Evolutionary conservation across 2,888 invertebrate species (phyloP).

Genomic region (Pterostichus niger): DNA sequence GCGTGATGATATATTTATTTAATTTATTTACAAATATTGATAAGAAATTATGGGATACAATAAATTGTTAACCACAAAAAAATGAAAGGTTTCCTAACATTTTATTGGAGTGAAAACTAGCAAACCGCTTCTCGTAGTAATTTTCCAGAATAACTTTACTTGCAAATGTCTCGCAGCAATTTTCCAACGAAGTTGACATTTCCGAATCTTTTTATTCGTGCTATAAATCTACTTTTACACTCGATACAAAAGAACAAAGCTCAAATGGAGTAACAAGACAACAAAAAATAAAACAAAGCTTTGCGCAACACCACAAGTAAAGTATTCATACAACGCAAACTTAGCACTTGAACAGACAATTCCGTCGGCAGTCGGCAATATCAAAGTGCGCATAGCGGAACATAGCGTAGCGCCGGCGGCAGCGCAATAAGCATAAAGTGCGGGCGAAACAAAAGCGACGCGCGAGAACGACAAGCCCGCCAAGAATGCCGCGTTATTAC

Average conservation of each 20-base stretch:
- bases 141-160: not conserved
- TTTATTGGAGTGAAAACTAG: too few relatives aligned
- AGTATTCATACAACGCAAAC: conserved; percentile 67
- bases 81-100: too few relatives aligned
- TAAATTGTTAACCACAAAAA: too few relatives aligned
- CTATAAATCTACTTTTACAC: conserved; percentile 56
- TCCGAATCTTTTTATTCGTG: conserved; percentile 30
- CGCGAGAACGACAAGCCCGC: conserved; percentile 62
- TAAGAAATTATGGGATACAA: too few relatives aligned
- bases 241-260: conserved; percentile 44
- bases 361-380: conserved; percentile 61
- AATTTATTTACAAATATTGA: too few relatives aligned
- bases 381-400: conserved; percentile 26
- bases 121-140: not conserved
- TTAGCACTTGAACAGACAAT: conserved; percentile 67
- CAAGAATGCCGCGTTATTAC: conserved; percentile 66
- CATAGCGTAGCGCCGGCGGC: conserved; percentile 57
- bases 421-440: conserved; percentile 67
- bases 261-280: conserved; percentile 56
- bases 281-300: conserved; percentile 50
- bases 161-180: conserved; percentile 23
- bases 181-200: conserved; percentile 1
- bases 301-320: conserved; percentile 56
- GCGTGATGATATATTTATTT: too few relatives aligned
- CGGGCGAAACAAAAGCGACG: conserved; percentile 66